These are phyloP conservation scores for Virgularia gustaviana DNA, from an alignment of 92 coral and sea anemone genomes.

Conservation along the genomic window DNA sequence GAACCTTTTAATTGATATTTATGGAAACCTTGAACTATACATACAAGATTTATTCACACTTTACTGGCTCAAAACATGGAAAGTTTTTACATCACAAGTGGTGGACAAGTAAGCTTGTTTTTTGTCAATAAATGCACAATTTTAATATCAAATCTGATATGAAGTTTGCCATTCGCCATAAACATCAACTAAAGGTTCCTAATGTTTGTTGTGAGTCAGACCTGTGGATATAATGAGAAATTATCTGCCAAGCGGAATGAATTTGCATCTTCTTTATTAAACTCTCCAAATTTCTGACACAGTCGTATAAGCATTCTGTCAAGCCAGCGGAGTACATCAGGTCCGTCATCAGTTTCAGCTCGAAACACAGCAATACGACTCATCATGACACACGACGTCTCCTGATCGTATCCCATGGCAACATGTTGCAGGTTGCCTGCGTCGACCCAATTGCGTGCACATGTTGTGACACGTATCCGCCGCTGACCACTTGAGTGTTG, in stretches of 20 bases:
- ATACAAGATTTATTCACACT: constrained; percentile 94
- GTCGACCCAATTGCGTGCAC: constrained; percentile 98
- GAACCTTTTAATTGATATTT: too few relatives aligned
- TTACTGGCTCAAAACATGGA: constrained; percentile 91
- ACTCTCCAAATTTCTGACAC: constrained; percentile 99
- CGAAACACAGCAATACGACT: constrained; percentile 45
- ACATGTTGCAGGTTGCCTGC: constrained; percentile 74
- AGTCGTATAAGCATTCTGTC: constrained; percentile 96
- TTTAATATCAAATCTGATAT: too few relatives aligned
- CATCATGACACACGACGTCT: constrained; percentile 85
- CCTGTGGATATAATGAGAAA: constrained; percentile 96
- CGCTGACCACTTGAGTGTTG: constrained; percentile 99
- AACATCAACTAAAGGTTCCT: too few relatives aligned
- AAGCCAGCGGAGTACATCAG: constrained; percentile 96
- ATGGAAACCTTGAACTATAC: too few relatives aligned
- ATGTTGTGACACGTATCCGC: constrained; percentile 95
- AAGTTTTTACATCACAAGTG: too few relatives aligned
- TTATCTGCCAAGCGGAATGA: constrained; percentile 91
- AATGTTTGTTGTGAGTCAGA: too few relatives aligned
- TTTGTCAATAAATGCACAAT: too few relatives aligned
- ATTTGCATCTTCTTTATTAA: constrained; percentile 83
- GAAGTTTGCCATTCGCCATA: too few relatives aligned
- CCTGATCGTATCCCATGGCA: constrained; percentile 83
- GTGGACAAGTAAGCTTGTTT: too few relatives aligned
- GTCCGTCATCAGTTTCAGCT: constrained; percentile 96